phyloP scores from a whole-genome alignment of 2,888 invertebrate genomes.

The Papilio protenor region DNA sequence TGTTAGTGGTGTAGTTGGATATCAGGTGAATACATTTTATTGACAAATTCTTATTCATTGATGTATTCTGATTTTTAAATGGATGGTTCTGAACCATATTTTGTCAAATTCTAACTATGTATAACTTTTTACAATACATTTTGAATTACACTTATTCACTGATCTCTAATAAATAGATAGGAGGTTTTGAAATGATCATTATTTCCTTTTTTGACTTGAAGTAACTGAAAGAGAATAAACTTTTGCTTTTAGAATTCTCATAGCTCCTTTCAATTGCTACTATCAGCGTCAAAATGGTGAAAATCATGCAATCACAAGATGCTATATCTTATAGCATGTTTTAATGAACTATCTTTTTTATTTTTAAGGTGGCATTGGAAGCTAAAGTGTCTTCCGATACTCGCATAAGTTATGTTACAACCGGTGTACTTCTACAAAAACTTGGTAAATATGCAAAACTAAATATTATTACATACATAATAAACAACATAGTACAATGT shows the following conservation, averaged over 20 bases:
- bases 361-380: slow-evolving; percentile 87
- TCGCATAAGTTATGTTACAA: slow-evolving; percentile 93
- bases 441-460: slow-evolving; percentile 71
- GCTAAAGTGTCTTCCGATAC: slow-evolving; percentile 86
- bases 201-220: too few relatives aligned
- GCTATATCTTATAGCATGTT: background rate
- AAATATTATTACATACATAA: slow-evolving; percentile 13
- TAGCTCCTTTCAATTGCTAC: too few relatives aligned
- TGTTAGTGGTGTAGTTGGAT: slow-evolving; percentile 93
- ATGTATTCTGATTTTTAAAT: slow-evolving; percentile 19
- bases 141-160: too few relatives aligned
- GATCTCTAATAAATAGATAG: too few relatives aligned
- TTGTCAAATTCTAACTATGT: too few relatives aligned
- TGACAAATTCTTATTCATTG: background rate
- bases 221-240: too few relatives aligned
- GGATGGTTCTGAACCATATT: too few relatives aligned
- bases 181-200: too few relatives aligned
- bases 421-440: slow-evolving; percentile 93
- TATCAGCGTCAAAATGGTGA: too few relatives aligned
- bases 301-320: too few relatives aligned
- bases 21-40: slow-evolving; percentile 86
- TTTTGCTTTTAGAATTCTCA: too few relatives aligned
- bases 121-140: too few relatives aligned
- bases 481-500: background rate
- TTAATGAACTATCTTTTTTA: background rate